Base-by-base conservation (phyloP, 2,113 vertebrate species). In the Eptesicus fuscus region DNA sequence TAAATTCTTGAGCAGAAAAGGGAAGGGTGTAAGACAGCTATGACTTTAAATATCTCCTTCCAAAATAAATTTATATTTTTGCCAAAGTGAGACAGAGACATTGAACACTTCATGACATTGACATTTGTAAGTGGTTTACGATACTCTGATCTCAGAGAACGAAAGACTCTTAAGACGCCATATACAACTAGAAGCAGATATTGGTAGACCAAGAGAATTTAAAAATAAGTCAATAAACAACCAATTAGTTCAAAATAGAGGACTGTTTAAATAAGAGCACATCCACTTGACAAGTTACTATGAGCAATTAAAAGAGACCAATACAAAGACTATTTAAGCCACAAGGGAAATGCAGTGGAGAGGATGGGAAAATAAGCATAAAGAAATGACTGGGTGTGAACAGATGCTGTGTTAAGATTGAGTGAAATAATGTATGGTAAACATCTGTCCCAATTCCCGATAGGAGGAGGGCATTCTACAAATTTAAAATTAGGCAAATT, bases 371-470 rank as follows among this genome's bases (percentile, higher is more conserved):
- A 73, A n/a, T 7, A 47, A 1, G 49, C 32, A 17, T 28, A n/a
- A 65, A 84, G 17, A 44, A 76, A 87, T 69, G 79, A 30, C 13
- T 30, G 23, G 84, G 86, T 59, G 47, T 32, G 79, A 96, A 91
- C 92, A 97, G 94, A 95, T 96, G 96, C 69, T 78, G 53, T 17
- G 40, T 78, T 69, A 56, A 95, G 94, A 96, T 2, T 5, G 69
- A 74, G 56, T 14, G 88, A 90, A 90, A 78, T 87, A 95, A 91
- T 91, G 44, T 28, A 86, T 17, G 85, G 92, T 22, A 35, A 95
- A 96, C 95, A 97, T 88, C 96, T 97, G 97, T 78, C 85, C 71
- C 51, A 4, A 44, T n/a, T 95, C 35, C 77, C 4, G 2, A 85
- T 13, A 32, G 2, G 42, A 71, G 88, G 61, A 88, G 83, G 93